phyloP scores from a whole-genome alignment of 2,797 vertebrate species.

The Gastrophryne carolinensis region DNA sequence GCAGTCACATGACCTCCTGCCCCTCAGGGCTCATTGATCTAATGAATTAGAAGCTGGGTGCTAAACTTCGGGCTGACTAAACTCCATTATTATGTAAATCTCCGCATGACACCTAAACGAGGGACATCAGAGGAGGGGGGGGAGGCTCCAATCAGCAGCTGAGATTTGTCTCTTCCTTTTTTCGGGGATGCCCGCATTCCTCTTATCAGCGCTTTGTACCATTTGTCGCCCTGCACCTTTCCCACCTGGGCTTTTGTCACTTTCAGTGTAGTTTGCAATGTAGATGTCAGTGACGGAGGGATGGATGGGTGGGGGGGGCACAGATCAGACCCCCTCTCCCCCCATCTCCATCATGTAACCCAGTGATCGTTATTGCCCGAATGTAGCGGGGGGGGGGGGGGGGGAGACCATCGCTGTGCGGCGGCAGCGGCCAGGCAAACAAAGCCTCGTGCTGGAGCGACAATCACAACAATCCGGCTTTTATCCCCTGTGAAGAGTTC shows the following conservation, averaged over 20 bases:
- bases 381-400: neutral
- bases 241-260: neutral
- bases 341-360: neutral
- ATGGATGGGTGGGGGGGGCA: neutral
- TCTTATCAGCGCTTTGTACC: too few species aligned
- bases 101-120: too few species aligned
- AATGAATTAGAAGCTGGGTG: too few species aligned
- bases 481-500: slow-evolving; percentile 2
- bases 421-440: neutral
- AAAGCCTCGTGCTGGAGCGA: neutral
- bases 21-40: too few species aligned
- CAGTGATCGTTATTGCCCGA: neutral
- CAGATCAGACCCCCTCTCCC: neutral
- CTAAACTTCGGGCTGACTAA: too few species aligned
- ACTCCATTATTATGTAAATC: too few species aligned
- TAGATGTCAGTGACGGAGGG: neutral
- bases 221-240: neutral
- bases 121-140: too few species aligned
- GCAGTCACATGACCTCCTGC: too few species aligned
- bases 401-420: too few species aligned
- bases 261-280: neutral
- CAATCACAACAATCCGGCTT: neutral
- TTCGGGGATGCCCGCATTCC: too few species aligned
- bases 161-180: too few species aligned
- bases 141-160: too few species aligned